Evolutionary conservation across 2,888 invertebrate species (phyloP), one percentile per base, ranked within the genome.

Genomic region (Gastrophysa polygoni): DNA sequence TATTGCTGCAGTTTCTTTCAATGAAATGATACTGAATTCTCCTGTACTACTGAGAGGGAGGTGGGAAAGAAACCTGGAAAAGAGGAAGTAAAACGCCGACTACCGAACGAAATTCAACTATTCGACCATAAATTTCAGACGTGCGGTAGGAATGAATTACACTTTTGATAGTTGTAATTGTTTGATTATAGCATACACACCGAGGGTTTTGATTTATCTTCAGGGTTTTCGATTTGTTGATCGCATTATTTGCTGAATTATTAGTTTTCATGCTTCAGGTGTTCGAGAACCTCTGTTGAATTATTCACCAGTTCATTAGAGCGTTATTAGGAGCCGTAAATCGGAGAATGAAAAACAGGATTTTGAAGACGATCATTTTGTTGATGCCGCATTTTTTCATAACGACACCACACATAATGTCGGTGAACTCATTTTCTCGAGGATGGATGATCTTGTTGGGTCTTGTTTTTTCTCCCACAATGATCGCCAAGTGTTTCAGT

Each of bases 121-220:
- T 50, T 56, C 66, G 57, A 63, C 60, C 62, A 73, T 77, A 78
- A 77, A 78, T 78, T 71, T 67, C 61, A 67, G 61, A 76, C 76
- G 75, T 77, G 77, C 55, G 75, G 72, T 70, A 70, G 69, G 72
- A 76, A 78, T 75, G 75, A 78, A 79, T 78, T 77, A 77, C 76
- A 72, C 75, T 73, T 75, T 74, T 73, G 76, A 76, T 76, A 72
- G 76, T 73, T 74, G 73, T 77, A 78, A 78, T 78, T 77, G 76
- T 78, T 78, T 77, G 76, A 75, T 76, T 75, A 75, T 76, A 73
- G 73, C 70, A 70, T 72, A 72, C 72, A 69, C 72, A 72, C 71
- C 72, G 71, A 46, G 46, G 20, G 52, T 58, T 62, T 58, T 62
- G 54, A 62, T 62, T 58, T 58, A 62, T 56, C 32, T 32, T 7